Evolutionary conservation across 2,113 vertebrate genomes (phyloP).

Genomic region (Channa argus): DNA sequence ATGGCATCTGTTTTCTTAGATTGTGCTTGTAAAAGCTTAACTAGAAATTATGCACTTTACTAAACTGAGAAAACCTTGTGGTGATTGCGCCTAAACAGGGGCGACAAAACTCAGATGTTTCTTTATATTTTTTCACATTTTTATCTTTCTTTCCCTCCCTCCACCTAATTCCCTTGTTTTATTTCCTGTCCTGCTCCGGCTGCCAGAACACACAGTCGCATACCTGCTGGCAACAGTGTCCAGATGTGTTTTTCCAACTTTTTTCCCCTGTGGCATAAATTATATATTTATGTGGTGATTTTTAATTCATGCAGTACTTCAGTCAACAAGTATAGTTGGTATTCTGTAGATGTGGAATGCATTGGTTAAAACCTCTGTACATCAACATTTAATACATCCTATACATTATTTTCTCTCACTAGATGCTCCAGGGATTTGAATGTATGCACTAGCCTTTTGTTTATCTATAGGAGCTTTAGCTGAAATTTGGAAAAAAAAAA

Average conservation of each 20-base stretch:
- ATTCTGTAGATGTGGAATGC: constrained; percentile 25
- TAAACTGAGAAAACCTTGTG: neutral
- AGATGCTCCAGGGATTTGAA: constrained; percentile 11
- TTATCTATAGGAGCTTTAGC: neutral
- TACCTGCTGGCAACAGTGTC: constrained; percentile 56
- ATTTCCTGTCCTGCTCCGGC: constrained; percentile 29
- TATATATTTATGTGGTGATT: constrained; percentile 42
- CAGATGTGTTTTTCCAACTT: constrained; percentile 45
- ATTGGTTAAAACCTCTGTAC: constrained; percentile 11
- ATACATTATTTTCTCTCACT: neutral
- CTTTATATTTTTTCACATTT: neutral
- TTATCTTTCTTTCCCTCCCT: neutral
- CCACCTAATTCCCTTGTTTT: constrained; percentile 39
- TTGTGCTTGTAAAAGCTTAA: neutral
- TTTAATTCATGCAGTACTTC: constrained; percentile 34
- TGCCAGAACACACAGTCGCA: constrained; percentile 52
- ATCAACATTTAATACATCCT: constrained; percentile 31
- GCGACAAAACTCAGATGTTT: too few species aligned
- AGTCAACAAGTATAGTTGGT: constrained; percentile 22
- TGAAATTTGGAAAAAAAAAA: neutral
- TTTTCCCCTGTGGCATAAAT: constrained; percentile 43
- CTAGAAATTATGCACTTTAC: neutral
- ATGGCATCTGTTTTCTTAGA: neutral
- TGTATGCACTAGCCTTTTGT: constrained; percentile 3
- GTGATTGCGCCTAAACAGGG: neutral